Evolutionary conservation across 1,140 invertebrate genomes (phyloP).

Genomic region (Megalopta genalis): DNA sequence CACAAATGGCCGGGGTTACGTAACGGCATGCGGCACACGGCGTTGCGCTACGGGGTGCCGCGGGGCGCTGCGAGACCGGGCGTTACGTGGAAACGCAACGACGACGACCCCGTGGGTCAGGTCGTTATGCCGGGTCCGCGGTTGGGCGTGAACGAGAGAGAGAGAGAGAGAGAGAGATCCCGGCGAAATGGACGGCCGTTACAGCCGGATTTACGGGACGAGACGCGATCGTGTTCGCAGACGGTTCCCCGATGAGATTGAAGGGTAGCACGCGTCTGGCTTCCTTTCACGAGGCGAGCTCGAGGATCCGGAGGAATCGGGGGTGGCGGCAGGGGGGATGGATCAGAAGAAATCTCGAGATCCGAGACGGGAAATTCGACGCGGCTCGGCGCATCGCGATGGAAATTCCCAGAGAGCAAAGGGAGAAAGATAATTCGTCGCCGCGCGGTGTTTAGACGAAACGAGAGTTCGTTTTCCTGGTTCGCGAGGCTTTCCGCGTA

Average conservation of each 20-base stretch:
- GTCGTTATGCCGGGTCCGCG: not conserved
- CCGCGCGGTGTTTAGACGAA: too few relatives aligned
- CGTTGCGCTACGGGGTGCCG: too few relatives aligned
- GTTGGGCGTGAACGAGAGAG: constrained; percentile 10
- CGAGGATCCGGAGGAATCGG: not conserved
- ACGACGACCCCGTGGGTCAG: not conserved
- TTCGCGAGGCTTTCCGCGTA: too few relatives aligned
- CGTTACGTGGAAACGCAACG: constrained; percentile 24
- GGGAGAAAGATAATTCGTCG: not conserved
- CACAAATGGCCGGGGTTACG: constrained; percentile 32
- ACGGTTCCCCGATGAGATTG: constrained; percentile 12
- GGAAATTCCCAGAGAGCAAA: constrained; percentile 9
- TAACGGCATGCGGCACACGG: constrained; percentile 1
- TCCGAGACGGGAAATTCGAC: too few relatives aligned
- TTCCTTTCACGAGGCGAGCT: not conserved
- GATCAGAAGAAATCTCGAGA: not conserved
- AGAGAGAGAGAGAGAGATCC: not conserved
- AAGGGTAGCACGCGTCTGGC: not conserved
- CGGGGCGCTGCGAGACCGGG: not conserved
- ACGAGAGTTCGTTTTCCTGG: too few relatives aligned
- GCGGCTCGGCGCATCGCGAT: too few relatives aligned
- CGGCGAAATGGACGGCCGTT: constrained; percentile 19
- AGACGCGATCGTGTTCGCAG: not conserved
- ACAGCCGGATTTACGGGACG: constrained; percentile 22
- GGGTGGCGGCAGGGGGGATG: too few relatives aligned